Conservation (phyloP, 2,797 vertebrate species). For the Coendou prehensilis region DNA sequence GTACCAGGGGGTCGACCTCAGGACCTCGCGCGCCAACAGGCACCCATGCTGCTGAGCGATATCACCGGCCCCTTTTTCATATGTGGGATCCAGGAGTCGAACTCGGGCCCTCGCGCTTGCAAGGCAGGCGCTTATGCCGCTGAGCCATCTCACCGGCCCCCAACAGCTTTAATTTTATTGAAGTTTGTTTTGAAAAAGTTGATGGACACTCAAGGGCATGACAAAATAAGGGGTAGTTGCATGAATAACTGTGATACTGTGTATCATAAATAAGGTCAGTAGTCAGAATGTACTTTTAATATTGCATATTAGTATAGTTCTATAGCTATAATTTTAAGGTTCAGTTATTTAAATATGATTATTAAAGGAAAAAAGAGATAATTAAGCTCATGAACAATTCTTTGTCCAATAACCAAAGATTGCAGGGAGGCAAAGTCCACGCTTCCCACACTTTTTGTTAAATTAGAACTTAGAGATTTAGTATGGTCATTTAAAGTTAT, state of each 20-base stretch:
- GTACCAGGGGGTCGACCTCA: too few relatives aligned
- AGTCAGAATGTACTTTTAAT: not conserved
- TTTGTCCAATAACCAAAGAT: not conserved
- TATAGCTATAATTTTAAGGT: not conserved
- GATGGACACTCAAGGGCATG: not conserved
- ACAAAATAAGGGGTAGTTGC: not conserved
- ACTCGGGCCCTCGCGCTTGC: too few relatives aligned
- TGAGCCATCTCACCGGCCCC: too few relatives aligned
- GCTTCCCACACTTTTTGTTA: not conserved
- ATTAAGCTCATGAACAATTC: not conserved
- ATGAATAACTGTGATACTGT: not conserved
- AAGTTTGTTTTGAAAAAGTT: not conserved
- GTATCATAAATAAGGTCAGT: not conserved
- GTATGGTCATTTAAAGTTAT: not conserved
- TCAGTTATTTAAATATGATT: constrained; percentile 36
- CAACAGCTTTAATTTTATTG: constrained; percentile 21
- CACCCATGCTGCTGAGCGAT: too few relatives aligned
- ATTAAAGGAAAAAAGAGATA: not conserved
- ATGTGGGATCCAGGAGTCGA: too few relatives aligned
- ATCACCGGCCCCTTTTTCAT: too few relatives aligned
- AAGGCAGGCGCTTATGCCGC: too few relatives aligned
- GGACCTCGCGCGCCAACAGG: too few relatives aligned
- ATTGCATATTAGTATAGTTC: not conserved
- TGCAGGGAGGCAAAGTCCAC: not conserved
- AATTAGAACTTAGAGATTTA: not conserved